Evolutionary conservation across 1,140 invertebrate species (phyloP).

Genomic region (Laupala kohalensis): DNA sequence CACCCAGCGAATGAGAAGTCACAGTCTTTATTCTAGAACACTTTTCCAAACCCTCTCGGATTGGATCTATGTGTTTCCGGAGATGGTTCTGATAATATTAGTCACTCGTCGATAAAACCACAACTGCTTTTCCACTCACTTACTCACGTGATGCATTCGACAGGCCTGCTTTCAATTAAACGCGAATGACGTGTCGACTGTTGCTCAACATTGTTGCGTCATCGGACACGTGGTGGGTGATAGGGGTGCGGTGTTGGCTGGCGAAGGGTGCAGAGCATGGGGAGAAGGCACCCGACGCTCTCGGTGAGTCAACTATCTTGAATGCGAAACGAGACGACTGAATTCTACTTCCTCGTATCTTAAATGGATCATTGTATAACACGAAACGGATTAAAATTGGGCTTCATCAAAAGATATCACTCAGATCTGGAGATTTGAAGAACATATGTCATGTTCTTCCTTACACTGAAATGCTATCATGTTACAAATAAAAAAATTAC

Average conservation of each 20-base stretch:
- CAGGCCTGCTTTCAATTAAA: not conserved
- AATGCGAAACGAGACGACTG: not conserved
- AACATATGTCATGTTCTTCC: too few relatives aligned
- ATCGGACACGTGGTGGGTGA: not conserved
- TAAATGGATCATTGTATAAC: not conserved
- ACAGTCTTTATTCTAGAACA: too few relatives aligned
- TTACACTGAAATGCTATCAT: too few relatives aligned
- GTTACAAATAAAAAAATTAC: too few relatives aligned
- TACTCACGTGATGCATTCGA: not conserved
- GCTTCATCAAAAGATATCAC: too few relatives aligned
- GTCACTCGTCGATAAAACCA: not conserved
- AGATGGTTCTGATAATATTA: too few relatives aligned
- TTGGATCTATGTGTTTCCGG: too few relatives aligned
- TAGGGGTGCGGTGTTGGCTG: not conserved
- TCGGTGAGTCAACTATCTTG: not conserved
- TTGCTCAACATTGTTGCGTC: not conserved
- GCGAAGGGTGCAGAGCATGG: not conserved
- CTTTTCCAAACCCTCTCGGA: too few relatives aligned
- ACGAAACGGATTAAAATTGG: too few relatives aligned
- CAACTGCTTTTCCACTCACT: not conserved
- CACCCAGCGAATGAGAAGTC: too few relatives aligned
- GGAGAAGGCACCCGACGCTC: not conserved
- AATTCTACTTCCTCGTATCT: not conserved
- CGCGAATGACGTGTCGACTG: not conserved
- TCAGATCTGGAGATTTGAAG: too few relatives aligned